Base-by-base conservation (phyloP, 2,797 vertebrate genomes). In the Zalophus californianus region DNA sequence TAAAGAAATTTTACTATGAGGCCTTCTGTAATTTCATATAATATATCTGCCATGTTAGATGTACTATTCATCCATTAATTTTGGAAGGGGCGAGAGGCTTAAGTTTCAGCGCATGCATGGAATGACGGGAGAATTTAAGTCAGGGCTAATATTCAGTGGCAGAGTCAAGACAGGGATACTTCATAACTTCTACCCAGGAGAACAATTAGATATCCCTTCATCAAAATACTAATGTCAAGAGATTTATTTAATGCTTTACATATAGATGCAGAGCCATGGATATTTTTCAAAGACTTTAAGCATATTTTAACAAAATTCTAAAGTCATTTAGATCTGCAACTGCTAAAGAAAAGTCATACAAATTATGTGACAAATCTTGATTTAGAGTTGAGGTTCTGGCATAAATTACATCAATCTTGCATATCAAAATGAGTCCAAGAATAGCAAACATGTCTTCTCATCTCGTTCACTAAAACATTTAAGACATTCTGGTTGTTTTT, bases 351-450 rank as follows among this genome's bases (percentile, higher is more conserved):
- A 93, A 90, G 44, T 68, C 58, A 97, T 1, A 32, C 6, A 75
- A 58, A 80, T 66, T 64, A 92, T 29, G 23, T 44, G 12, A 78
- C 56, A 87, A 87, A 88, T 82, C 78, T 77, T 88, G 86, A 90
- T 62, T 82, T 72, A 94, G 56, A 92, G 75, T 2, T 78, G 35
- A 85, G 18, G n/a, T 79, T 96, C 73, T 91, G 73, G 66, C 66
- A 82, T 44, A 75, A 70, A 52, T 70, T 68, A 54, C 60, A 92
- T 77, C 38, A 85, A 70, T 85, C 35, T 85, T 25, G 62, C 35
- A 80, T 91, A 89, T 48, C 85, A 88, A 95, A 90, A 87, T 48
- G 7, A 92, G 38, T 50, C 58, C 60, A n/a, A 94, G 79, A 90
- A 82, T 16, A 94, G 85, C 9, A 87, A 86, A 44, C 3, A 50